Conservation (phyloP, 2,113 vertebrate genomes). For the Fulmarus glacialis region DNA sequence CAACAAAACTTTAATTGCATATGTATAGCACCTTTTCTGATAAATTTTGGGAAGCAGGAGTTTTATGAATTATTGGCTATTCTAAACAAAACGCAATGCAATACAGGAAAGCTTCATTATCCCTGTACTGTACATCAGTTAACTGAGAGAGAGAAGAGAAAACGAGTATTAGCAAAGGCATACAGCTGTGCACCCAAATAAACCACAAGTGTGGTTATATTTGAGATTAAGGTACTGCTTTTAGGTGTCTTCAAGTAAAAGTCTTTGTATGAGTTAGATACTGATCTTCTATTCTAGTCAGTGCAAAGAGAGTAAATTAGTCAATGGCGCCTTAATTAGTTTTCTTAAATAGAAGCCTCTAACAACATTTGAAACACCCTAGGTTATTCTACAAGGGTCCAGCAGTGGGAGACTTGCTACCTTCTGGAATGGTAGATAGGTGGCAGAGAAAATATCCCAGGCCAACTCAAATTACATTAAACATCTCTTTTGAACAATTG, state of each 20-base stretch:
- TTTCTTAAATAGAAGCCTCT: neutral
- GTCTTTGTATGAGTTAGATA: neutral
- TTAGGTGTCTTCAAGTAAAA: neutral
- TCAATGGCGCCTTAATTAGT: neutral
- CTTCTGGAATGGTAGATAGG: neutral
- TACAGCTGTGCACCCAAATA: neutral
- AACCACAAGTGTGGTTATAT: neutral
- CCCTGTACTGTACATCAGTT: neutral
- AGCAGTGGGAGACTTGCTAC: neutral
- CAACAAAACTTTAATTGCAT: neutral
- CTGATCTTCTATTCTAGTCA: neutral
- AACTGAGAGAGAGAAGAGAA: neutral
- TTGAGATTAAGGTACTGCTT: neutral
- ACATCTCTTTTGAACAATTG: neutral
- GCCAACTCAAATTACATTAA: neutral
- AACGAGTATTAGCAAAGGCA: neutral
- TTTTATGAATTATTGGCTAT: neutral
- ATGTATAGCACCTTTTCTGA: neutral
- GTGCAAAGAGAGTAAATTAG: neutral
- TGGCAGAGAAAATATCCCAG: neutral
- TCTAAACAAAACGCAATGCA: neutral
- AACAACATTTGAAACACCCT: neutral
- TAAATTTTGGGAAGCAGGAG: neutral
- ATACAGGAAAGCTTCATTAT: neutral
- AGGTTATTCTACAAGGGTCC: neutral